Conservation (phyloP, 2,888 invertebrate genomes). For the Stenurella melanura region DNA sequence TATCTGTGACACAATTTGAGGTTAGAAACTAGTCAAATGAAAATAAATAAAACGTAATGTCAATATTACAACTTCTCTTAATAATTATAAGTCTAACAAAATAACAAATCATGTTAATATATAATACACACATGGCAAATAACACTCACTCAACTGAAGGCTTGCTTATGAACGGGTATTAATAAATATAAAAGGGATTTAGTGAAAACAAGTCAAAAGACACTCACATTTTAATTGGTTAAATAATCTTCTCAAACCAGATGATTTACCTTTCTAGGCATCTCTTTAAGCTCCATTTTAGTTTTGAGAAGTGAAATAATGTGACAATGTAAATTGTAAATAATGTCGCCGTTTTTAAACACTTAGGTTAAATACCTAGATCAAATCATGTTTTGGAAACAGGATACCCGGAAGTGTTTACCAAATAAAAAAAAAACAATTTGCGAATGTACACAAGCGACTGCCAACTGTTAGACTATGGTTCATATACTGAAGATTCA, state of each 20-base stretch:
- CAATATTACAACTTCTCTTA: too few relatives aligned
- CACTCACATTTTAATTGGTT: constrained; percentile 47
- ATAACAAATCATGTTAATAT: too few relatives aligned
- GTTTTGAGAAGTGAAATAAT: not conserved
- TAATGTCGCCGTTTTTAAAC: constrained; percentile 2
- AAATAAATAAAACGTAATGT: too few relatives aligned
- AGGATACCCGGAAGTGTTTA: constrained; percentile 41
- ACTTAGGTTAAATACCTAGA: constrained; percentile 25
- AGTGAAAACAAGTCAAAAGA: constrained; percentile 24
- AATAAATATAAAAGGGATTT: constrained; percentile 13
- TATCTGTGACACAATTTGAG: not conserved
- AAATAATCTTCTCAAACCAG: constrained; percentile 37
- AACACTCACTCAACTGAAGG: not conserved
- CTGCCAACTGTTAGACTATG: constrained; percentile 44
- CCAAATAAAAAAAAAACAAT: constrained; percentile 17
- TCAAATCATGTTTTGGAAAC: constrained; percentile 32
- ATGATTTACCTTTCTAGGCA: constrained; percentile 50
- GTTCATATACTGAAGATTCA: constrained; percentile 47
- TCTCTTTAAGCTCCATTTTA: constrained; percentile 56
- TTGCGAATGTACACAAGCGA: constrained; percentile 25
- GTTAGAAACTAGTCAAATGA: not conserved
- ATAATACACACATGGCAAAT: not conserved
- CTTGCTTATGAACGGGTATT: not conserved
- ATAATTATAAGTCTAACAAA: too few relatives aligned
- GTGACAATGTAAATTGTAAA: not conserved